Base-by-base conservation (phyloP, 1,140 invertebrate genomes). In the Drosophila yakuba region DNA sequence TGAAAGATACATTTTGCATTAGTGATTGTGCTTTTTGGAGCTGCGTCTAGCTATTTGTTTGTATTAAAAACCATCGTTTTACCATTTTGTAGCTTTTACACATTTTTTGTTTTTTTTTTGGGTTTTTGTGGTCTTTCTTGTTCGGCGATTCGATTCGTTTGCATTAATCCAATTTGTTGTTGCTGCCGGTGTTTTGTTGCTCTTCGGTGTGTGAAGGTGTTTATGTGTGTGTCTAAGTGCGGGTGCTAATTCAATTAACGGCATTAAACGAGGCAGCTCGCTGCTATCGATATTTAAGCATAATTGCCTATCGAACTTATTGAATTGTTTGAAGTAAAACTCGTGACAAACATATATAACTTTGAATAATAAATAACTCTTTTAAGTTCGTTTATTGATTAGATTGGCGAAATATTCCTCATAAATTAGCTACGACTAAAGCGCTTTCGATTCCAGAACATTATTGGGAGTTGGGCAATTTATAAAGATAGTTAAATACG, bases 91-190 rank as follows among this genome's bases (percentile, higher is more conserved):
- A 45, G 32, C 63, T 67, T 63, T 63, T 67, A 69, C 50, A 67
- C 63, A 66, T 64, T 66, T 63, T 48, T 66, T 23, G 25, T 10
- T 32, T 32, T 10, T 32, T 32, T 32, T 32, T 25, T 25, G 25
- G 5, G 20, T 20, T 5, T 25, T 25, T 25, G 25, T 36, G 63
- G 17, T 48, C 36, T 68, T 69, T 71, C 25, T 67, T 43, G 35
- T 69, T 68, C 17, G 35, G 23, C 12, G 48, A 47, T 71, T 51
- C 61, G 61, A 67, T 67, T 71, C 62, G 62, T 71, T 58, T 77
- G 75, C 72, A 84, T 83, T 83, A 83, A 83, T 83, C 80, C 80
- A 83, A 83, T 83, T 84, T 83, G 81, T 61, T 75, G 72, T 68
- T 76, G 60, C 58, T 66, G 36, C 23, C 43, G 44, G 39, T 35